phyloP scores from a whole-genome alignment of 1,140 invertebrate genomes.

The Andricus grossulariae region DNA sequence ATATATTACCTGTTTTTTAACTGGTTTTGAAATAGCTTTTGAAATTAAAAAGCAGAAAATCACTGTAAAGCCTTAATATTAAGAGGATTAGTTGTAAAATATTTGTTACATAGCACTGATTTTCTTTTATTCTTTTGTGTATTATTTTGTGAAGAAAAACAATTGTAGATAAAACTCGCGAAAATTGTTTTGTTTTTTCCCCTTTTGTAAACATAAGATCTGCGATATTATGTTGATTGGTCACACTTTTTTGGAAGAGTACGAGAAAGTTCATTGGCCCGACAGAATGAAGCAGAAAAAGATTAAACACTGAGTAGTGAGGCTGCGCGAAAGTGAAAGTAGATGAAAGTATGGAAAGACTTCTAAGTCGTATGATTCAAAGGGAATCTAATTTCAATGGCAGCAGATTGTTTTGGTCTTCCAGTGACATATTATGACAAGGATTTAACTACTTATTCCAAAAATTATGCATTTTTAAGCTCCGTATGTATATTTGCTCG shows the following conservation, averaged over 20 bases:
- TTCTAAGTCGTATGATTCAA: background rate
- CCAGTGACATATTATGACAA: background rate
- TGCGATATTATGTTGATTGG: background rate
- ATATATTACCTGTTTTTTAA: background rate
- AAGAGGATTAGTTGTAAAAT: too few relatives aligned
- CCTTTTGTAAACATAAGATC: background rate
- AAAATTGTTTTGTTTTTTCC: background rate
- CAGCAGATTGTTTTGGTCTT: background rate
- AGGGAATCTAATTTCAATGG: background rate
- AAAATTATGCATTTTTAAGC: background rate
- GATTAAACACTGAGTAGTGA: too few relatives aligned
- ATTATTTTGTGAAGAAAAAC: background rate
- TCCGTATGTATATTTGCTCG: background rate
- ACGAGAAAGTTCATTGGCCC: background rate
- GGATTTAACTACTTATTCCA: background rate
- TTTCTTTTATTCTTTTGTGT: too few relatives aligned
- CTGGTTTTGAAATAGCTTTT: background rate
- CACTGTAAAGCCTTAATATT: too few relatives aligned
- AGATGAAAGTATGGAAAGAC: background rate
- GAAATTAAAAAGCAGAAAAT: background rate
- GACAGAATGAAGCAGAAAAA: background rate
- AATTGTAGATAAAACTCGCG: background rate
- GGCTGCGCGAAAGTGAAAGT: conserved; percentile 1
- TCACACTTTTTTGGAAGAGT: background rate
- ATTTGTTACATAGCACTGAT: too few relatives aligned